phyloP scores from a whole-genome alignment of 2,888 invertebrate species.

The Euzophera pinguis region DNA sequence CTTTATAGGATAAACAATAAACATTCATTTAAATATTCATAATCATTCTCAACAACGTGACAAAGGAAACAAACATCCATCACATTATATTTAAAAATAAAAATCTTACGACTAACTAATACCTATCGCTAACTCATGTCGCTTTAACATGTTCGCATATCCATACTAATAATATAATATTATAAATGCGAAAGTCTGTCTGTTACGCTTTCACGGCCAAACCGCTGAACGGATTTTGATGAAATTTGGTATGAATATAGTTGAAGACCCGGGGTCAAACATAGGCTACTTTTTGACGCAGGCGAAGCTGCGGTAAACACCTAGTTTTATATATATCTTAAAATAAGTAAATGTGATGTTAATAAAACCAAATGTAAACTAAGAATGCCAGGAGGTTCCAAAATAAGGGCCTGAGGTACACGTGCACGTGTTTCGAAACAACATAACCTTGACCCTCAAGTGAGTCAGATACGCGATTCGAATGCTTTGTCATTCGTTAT shows the following conservation, averaged over 20 bases:
- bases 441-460: slow-evolving; percentile 44
- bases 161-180: no score
- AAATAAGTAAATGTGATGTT: background rate
- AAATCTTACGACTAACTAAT: no score
- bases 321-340: no score
- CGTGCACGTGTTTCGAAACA: slow-evolving; percentile 33
- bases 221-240: no score
- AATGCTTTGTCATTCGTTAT: slow-evolving; percentile 13
- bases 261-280: no score
- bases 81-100: background rate
- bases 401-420: slow-evolving; percentile 37
- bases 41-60: background rate
- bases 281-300: no score
- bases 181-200: no score
- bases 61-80: background rate
- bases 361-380: background rate
- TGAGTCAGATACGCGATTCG: slow-evolving; percentile 35
- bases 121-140: no score
- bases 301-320: no score
- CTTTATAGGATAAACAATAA: background rate
- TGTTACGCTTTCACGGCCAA: no score
- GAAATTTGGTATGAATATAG: no score
- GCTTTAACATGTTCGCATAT: no score
- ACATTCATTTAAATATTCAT: background rate
- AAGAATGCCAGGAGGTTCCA: slow-evolving; percentile 20